Conservation (phyloP, 1,140 invertebrate genomes). For the Mercenaria mercenaria region DNA sequence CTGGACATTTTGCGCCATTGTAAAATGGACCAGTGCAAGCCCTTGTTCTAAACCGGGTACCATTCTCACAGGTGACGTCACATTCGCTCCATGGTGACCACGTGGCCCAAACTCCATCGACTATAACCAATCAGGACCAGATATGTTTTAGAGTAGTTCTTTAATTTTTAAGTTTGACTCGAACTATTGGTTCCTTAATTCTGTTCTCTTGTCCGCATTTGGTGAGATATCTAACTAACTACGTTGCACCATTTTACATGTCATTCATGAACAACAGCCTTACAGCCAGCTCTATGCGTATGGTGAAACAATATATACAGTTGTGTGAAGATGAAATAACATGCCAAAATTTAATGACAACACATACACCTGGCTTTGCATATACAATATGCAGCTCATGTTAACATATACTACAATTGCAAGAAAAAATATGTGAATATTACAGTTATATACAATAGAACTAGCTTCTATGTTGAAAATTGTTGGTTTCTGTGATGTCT, state of each 20-base stretch:
- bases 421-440: no score
- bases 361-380: no score
- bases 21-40: slow-evolving; percentile 65
- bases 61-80: slow-evolving; percentile 67
- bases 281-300: slow-evolving; percentile 5
- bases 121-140: slow-evolving; percentile 43
- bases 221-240: background rate
- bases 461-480: no score
- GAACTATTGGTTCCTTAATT: background rate
- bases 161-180: background rate
- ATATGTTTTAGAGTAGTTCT: background rate
- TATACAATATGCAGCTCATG: no score
- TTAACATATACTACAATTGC: no score
- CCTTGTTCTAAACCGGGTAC: slow-evolving; percentile 55
- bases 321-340: background rate
- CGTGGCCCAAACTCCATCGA: slow-evolving; percentile 73
- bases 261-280: no score
- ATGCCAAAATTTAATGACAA: background rate
- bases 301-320: background rate
- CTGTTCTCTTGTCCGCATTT: background rate
- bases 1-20: slow-evolving; percentile 59
- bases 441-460: no score
- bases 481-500: no score
- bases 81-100: slow-evolving; percentile 73
- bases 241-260: no score